Percentiles rank a stretch among this genome's conserved stretches.
These are phyloP conservation scores for Gymnoscopelus microlampas DNA, from an alignment of 2,797 vertebrate species.

Conservation along the genomic window DNA sequence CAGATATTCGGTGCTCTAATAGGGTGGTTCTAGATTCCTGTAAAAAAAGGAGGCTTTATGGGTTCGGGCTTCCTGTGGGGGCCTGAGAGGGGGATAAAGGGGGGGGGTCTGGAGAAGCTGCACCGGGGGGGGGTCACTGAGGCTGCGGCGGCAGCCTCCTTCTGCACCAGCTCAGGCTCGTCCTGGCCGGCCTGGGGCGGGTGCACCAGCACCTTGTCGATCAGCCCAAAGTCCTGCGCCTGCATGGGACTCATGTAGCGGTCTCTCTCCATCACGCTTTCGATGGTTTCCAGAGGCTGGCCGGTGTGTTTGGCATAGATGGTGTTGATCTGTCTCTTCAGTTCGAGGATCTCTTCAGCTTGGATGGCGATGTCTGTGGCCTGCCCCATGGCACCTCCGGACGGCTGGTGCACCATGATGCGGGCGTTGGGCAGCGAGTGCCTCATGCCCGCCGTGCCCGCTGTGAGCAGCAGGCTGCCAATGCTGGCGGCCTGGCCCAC, in stretches of 20 bases:
- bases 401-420: constrained; percentile 96
- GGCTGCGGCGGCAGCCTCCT: constrained; percentile 67
- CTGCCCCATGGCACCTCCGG: constrained; percentile 91
- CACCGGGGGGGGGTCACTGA: constrained; percentile 30
- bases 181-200: constrained; percentile 91
- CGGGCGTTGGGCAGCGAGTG: constrained; percentile 93
- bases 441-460: constrained; percentile 89
- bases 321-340: constrained; percentile 90
- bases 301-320: constrained; percentile 93
- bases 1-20: no score
- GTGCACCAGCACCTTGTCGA: constrained; percentile 92
- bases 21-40: no score
- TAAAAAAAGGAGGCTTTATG: no score
- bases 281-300: constrained; percentile 86
- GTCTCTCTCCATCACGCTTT: constrained; percentile 90
- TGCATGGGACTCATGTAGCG: constrained; percentile 96
- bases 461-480: constrained; percentile 91
- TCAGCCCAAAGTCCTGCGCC: constrained; percentile 92
- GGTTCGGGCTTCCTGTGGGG: constrained; percentile 27
- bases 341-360: constrained; percentile 92
- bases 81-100: constrained; percentile 33
- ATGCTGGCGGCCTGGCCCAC: constrained; percentile 97
- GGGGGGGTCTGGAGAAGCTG: constrained; percentile 47
- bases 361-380: constrained; percentile 97
- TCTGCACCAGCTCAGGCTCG: constrained; percentile 89